phyloP scores from a whole-genome alignment of 1,140 invertebrate genomes.

The Nymphalis io region DNA sequence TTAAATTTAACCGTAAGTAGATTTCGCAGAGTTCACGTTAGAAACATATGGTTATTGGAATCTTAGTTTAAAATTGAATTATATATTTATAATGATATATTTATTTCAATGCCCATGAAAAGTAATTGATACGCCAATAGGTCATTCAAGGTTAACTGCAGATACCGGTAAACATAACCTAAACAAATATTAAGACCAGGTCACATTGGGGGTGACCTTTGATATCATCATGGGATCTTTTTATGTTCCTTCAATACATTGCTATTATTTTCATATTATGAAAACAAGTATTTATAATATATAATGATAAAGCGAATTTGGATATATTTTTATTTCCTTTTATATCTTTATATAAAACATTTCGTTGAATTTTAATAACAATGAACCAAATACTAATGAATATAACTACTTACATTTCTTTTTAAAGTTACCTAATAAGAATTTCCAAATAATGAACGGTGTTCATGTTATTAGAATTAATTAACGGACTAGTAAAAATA shows the following conservation, averaged over 20 bases:
- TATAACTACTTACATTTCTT: neutral
- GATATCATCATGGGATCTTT: constrained; percentile 31
- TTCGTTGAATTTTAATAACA: neutral
- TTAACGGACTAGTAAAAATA: too few species aligned
- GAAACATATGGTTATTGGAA: neutral
- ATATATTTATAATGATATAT: constrained; percentile 5
- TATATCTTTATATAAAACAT: constrained; percentile 19
- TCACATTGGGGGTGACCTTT: constrained; percentile 75
- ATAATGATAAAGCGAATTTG: too few species aligned
- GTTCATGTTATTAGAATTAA: too few species aligned
- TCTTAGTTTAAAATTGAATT: neutral
- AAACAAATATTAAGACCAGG: constrained; percentile 55
- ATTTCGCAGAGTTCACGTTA: constrained; percentile 20
- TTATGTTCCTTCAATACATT: constrained; percentile 2
- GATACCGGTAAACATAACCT: constrained; percentile 73
- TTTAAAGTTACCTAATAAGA: too few species aligned
- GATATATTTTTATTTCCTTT: too few species aligned
- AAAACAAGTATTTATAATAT: constrained; percentile 6
- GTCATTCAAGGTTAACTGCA: constrained; percentile 77
- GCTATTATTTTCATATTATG: neutral
- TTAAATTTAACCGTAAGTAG: constrained; percentile 54
- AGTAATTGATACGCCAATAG: constrained; percentile 45
- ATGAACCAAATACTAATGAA: neutral
- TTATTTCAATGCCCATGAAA: constrained; percentile 26
- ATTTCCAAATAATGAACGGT: too few species aligned